Percentiles rank a stretch among this genome's conserved stretches.
These are phyloP conservation scores for Ameiurus melas DNA, from an alignment of 2,113 vertebrate species.

Conservation along the genomic window DNA sequence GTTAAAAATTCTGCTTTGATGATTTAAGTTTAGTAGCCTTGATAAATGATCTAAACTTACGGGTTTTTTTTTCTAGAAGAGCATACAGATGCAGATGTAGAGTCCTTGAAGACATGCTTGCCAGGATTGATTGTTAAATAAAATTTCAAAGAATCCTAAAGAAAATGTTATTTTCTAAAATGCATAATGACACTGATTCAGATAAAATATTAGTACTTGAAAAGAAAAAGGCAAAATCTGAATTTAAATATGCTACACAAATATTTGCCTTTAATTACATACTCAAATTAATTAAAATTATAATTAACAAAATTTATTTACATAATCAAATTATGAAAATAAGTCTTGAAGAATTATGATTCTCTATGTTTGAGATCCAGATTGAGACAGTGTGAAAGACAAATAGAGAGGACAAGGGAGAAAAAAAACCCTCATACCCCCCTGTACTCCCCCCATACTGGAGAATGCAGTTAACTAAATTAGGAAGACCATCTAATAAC, in stretches of 20 bases:
- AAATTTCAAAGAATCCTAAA: neutral
- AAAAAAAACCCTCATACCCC: no score
- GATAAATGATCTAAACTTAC: neutral
- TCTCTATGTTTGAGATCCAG: neutral
- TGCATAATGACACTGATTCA: neutral
- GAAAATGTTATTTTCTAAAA: neutral
- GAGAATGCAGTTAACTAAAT: constrained; percentile 12
- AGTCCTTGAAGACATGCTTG: neutral
- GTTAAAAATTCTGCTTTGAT: neutral
- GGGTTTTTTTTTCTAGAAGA: neutral
- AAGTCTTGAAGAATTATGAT: neutral
- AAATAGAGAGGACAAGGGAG: neutral
- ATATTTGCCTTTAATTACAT: neutral
- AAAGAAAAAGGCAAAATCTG: neutral
- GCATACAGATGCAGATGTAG: neutral
- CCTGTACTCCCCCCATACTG: neutral
- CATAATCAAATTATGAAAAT: no score
- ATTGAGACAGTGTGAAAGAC: neutral
- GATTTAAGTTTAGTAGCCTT: neutral
- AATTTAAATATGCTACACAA: neutral
- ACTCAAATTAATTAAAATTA: neutral
- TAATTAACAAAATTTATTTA: no score
- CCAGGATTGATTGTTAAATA: neutral
- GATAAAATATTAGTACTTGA: neutral
- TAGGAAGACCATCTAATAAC: constrained; percentile 19